These are phyloP conservation scores for Dipus sagitta DNA, from an alignment of 2,797 vertebrate species.

Conservation along the genomic window DNA sequence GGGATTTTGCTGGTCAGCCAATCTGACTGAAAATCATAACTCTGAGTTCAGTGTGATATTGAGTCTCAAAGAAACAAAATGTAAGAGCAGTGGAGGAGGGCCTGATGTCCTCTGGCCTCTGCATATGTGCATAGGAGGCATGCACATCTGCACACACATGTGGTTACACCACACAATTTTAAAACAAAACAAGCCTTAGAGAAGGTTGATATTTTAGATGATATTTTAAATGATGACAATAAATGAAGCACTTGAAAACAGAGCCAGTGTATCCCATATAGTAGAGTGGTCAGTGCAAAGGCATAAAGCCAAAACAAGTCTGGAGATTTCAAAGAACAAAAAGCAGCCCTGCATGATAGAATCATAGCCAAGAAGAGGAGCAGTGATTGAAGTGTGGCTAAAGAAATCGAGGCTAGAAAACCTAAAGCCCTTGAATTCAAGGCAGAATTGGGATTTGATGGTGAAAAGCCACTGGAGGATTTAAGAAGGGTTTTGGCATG, in stretches of 20 bases:
- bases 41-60: too few species aligned
- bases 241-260: conserved; percentile 22
- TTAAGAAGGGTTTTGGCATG: background rate
- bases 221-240: conserved; percentile 28
- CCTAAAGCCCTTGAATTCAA: background rate
- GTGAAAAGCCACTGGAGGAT: background rate
- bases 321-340: background rate
- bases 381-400: background rate
- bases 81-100: too few species aligned
- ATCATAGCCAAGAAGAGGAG: background rate
- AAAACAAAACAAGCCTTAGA: background rate
- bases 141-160: too few species aligned
- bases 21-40: too few species aligned
- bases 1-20: too few species aligned
- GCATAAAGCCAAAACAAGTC: conserved; percentile 1
- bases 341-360: background rate
- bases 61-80: too few species aligned
- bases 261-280: background rate
- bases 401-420: background rate
- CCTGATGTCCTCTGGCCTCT: too few species aligned
- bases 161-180: too few species aligned
- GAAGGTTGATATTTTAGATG: background rate
- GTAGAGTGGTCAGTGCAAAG: conserved; percentile 21
- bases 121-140: too few species aligned
- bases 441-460: background rate